Evolutionary conservation across 2,888 invertebrate genomes (phyloP).

Genomic region (Imbricaverruca yamaguchii): DNA sequence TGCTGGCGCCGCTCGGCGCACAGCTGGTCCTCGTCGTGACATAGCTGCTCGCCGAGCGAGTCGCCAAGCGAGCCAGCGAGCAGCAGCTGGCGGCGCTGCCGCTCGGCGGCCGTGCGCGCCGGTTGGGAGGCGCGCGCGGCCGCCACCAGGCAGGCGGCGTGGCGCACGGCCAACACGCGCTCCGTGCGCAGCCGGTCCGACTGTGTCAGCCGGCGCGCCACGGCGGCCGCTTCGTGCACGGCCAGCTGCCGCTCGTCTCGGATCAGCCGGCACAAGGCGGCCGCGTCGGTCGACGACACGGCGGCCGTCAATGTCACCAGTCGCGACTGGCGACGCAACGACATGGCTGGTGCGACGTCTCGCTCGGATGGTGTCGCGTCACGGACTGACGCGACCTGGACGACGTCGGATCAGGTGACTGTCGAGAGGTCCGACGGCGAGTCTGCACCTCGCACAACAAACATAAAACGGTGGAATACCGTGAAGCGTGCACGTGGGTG

Average conservation of each 20-base stretch:
- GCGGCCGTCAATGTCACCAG: neutral
- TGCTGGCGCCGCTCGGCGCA: neutral
- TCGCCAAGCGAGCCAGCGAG: too few species aligned
- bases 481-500: too few species aligned
- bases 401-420: too few species aligned
- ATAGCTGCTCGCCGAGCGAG: neutral
- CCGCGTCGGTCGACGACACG: neutral
- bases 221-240: neutral
- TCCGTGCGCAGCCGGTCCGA: neutral
- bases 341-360: too few species aligned
- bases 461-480: too few species aligned
- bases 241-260: neutral
- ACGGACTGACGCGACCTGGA: too few species aligned
- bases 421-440: too few species aligned
- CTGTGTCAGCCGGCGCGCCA: neutral
- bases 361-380: too few species aligned
- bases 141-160: constrained; percentile 5
- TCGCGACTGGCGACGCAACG: neutral
- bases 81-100: neutral
- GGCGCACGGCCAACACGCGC: constrained; percentile 10
- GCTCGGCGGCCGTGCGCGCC: neutral
- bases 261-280: neutral
- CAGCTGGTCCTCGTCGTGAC: neutral
- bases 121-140: neutral
- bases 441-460: too few species aligned